Evolutionary conservation across 1,140 invertebrate genomes (phyloP).

Genomic region (Drosophila sp.): DNA sequence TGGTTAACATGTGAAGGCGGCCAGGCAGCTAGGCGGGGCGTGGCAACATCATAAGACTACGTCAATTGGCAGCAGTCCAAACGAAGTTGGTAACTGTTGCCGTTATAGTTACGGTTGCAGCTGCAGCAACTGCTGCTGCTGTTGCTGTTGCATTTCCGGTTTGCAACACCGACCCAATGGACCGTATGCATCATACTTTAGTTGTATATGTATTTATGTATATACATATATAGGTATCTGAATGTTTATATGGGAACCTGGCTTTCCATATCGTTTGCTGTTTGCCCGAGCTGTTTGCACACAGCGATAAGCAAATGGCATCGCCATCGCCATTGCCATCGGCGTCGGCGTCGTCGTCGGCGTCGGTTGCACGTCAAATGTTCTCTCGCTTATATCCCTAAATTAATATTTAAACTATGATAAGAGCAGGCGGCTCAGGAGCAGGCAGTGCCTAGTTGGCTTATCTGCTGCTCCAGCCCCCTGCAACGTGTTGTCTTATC

Average conservation of each 20-base stretch:
- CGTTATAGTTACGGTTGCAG: background rate
- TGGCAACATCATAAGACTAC: slow-evolving; percentile 6
- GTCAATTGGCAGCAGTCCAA: slow-evolving; percentile 20
- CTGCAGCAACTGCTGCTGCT: background rate
- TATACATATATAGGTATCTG: slow-evolving; percentile 10
- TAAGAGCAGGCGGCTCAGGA: slow-evolving; percentile 57
- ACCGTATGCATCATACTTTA: background rate
- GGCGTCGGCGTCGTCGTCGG: slow-evolving; percentile 5
- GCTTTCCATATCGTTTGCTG: slow-evolving; percentile 36
- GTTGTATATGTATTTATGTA: background rate
- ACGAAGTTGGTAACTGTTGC: background rate
- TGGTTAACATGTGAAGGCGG: slow-evolving; percentile 26
- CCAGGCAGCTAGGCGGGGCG: background rate
- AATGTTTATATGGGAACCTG: slow-evolving; percentile 23
- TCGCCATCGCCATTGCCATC: slow-evolving; percentile 8
- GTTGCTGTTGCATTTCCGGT: slow-evolving; percentile 6
- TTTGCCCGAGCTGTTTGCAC: slow-evolving; percentile 41
- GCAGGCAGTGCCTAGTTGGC: slow-evolving; percentile 20
- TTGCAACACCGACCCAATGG: slow-evolving; percentile 1
- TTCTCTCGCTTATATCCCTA: slow-evolving; percentile 61
- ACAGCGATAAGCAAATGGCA: slow-evolving; percentile 43
- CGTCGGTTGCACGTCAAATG: slow-evolving; percentile 41
- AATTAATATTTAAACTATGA: slow-evolving; percentile 81
- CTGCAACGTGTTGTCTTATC: slow-evolving; percentile 34
- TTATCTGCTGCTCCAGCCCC: slow-evolving; percentile 49